Evolutionary conservation across 2,797 vertebrate species (phyloP), one percentile per base, ranked within the genome.

Genomic region (Ctenopoma kingsleyae): DNA sequence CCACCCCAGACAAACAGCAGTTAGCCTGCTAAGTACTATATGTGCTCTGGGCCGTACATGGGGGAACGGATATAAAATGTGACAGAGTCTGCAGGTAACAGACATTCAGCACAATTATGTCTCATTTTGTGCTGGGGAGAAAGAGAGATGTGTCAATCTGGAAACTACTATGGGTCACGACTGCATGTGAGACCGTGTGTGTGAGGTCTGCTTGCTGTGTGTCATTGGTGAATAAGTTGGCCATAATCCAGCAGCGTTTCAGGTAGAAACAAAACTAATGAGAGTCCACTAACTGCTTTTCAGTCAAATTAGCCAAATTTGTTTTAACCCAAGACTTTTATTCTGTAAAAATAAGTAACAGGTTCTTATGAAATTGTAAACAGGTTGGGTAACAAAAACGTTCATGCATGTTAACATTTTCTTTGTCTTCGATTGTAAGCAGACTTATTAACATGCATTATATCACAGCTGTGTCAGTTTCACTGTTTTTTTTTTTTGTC

Each of bases 1-100:
- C 92, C 82, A 90, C 89, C 92, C 91, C 84, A 91, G 84, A 91
- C 93, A 86, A 84, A 89, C 88, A 87, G 88, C 87, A 88, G 88
- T 91, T 91, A 90, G 83, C 87, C 84, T 81, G 87, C 83, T 87
- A 84, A 87, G 86, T 82, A 82, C 76, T 86, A 81, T 76, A 87
- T 73, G 83, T 72, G 85, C 87, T 75, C 83, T 52, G 71, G 76
- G 79, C 72, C 50, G 49, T 79, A 82, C 84, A 84, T 72, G 78
- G 72, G 78, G 78, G 78, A 81, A 56, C 51, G 54, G 59, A 72
- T 75, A 87, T 83, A 47, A 83, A 79, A 80, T 80, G 78, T 87
- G 85, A 90, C 86, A 86, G 80, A 80, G 80, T 71, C 71, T 74
- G 72, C 76, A 86, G 89, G 87, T 86, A 86, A 84, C 81, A 89